Evolutionary conservation across 1,140 invertebrate species (phyloP).

Genomic region (Achroia grisella): DNA sequence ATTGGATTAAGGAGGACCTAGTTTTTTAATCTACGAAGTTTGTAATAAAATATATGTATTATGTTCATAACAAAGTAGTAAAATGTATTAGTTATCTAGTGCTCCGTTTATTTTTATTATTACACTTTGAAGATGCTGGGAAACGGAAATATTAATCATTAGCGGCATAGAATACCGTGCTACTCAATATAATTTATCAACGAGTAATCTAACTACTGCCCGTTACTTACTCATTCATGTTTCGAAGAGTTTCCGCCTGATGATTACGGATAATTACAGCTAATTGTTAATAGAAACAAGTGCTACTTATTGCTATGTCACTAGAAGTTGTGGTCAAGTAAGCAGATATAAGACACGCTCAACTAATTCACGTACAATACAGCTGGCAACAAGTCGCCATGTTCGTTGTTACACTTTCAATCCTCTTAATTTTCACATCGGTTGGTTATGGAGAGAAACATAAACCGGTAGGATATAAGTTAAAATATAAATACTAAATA

Average conservation of each 20-base stretch:
- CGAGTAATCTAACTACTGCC: neutral
- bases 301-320: constrained; percentile 15
- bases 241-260: constrained; percentile 29
- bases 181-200: neutral
- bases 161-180: neutral
- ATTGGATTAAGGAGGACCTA: no score
- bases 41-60: no score
- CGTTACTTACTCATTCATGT: constrained; percentile 31
- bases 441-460: constrained; percentile 33
- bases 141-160: no score
- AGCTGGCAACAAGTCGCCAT: constrained; percentile 29
- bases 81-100: no score
- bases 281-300: constrained; percentile 28
- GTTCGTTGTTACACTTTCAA: constrained; percentile 31
- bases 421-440: constrained; percentile 21
- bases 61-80: no score
- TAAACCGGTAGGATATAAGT: constrained; percentile 42
- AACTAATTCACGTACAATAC: constrained; percentile 5
- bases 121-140: no score
- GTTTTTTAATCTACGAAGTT: no score
- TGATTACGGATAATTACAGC: constrained; percentile 34
- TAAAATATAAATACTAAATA: no score
- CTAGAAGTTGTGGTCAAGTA: neutral
- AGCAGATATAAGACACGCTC: neutral
- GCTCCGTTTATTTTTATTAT: no score